phyloP scores from a whole-genome alignment of 2,797 vertebrate genomes.

The Nyctalus aviator region DNA sequence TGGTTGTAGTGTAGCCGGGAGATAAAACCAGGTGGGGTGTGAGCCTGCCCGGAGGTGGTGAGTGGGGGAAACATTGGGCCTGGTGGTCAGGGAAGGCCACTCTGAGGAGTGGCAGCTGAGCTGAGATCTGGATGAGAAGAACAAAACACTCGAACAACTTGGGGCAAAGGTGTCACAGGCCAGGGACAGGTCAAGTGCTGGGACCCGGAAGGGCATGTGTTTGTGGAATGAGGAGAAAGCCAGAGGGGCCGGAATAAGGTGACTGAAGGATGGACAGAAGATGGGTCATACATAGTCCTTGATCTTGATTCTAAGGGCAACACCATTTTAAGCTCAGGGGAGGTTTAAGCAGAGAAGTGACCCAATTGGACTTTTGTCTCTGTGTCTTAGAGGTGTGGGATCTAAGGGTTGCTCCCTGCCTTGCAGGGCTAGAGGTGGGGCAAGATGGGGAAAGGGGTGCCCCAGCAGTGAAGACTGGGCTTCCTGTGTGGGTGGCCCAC shows the following conservation, averaged over 20 bases:
- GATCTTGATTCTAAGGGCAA: neutral
- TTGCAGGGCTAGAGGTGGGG: constrained; percentile 12
- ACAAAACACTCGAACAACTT: neutral
- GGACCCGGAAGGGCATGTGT: neutral
- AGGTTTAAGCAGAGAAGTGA: constrained; percentile 15
- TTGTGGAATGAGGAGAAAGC: neutral
- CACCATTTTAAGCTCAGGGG: neutral
- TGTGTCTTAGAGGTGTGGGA: neutral
- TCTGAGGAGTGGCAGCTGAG: neutral
- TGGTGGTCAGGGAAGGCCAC: neutral
- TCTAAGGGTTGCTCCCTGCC: neutral
- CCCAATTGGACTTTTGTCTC: neutral
- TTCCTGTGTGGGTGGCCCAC: constrained; percentile 61
- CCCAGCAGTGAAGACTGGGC: neutral
- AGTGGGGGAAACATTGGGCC: neutral
- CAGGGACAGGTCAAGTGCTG: neutral
- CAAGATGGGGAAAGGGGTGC: neutral
- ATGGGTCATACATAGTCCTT: neutral
- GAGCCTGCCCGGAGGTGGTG: neutral
- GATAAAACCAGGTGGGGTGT: neutral
- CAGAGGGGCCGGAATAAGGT: neutral
- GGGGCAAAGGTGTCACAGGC: neutral
- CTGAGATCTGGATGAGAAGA: neutral
- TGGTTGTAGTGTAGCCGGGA: neutral
- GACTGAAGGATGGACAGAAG: neutral